A percentile compares a stretch with the other conserved stretches of the same genome.
phyloP scores from a whole-genome alignment of 2,888 invertebrate species.

The Eupithecia inturbata region DNA sequence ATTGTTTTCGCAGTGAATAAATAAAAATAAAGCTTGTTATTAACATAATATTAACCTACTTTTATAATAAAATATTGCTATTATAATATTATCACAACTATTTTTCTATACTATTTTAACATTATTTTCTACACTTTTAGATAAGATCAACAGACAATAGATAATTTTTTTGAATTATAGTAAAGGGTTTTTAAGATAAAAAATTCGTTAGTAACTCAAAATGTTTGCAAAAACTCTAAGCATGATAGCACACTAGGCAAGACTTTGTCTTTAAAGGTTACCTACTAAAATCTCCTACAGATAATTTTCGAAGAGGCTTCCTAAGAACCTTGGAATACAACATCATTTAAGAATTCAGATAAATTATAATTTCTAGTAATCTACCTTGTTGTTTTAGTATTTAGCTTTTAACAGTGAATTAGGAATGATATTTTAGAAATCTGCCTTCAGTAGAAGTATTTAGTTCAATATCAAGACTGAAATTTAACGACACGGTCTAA shows the following conservation, averaged over 20 bases:
- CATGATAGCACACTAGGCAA: slow-evolving; percentile 22
- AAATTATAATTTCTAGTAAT: background rate
- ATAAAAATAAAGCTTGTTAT: background rate
- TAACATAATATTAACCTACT: background rate
- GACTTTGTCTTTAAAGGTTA: slow-evolving; percentile 28
- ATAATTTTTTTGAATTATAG: background rate
- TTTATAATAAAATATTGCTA: slow-evolving; percentile 7
- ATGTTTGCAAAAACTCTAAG: background rate
- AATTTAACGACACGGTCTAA: background rate
- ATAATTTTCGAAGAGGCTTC: background rate
- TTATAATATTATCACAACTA: slow-evolving; percentile 32
- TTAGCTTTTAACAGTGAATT: background rate
- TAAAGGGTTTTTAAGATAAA: background rate
- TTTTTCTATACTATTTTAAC: slow-evolving; percentile 12
- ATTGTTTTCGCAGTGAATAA: background rate
- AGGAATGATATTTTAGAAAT: background rate
- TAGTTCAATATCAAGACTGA: background rate
- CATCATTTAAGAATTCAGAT: slow-evolving; percentile 4
- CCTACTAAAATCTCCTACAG: background rate
- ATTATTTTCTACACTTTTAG: background rate
- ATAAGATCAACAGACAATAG: slow-evolving; percentile 1
- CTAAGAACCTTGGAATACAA: slow-evolving; percentile 2
- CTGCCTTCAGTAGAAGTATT: background rate
- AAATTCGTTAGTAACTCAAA: background rate
- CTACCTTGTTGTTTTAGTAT: background rate